Percentiles rank a stretch among this genome's conserved stretches.
phyloP scores from a whole-genome alignment of 2,888 invertebrate species.

The Dasypogon diadema region DNA sequence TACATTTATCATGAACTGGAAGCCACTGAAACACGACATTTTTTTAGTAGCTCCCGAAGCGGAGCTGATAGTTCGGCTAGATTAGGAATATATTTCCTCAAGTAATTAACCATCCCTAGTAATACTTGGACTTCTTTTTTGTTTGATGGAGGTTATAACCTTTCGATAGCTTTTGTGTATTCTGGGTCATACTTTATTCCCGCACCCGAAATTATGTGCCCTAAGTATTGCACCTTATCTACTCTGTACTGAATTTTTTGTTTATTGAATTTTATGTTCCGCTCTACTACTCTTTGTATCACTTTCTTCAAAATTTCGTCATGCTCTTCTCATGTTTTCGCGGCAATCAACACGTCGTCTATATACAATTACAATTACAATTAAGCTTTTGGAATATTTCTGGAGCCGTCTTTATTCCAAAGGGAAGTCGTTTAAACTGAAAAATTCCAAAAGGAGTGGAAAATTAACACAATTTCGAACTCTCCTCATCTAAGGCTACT shows the following conservation, averaged over 20 bases:
- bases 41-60: too few species aligned
- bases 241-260: background rate
- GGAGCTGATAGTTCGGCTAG: too few species aligned
- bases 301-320: slow-evolving; percentile 18
- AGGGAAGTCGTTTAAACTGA: background rate
- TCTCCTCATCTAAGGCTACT: slow-evolving; percentile 52
- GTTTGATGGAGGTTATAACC: background rate
- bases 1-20: too few species aligned
- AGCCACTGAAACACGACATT: too few species aligned
- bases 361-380: too few species aligned
- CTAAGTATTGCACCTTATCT: background rate
- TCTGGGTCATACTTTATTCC: slow-evolving; percentile 19
- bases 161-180: background rate
- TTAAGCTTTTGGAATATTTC: slow-evolving; percentile 56
- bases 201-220: background rate
- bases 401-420: slow-evolving; percentile 22
- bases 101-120: too few species aligned
- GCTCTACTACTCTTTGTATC: background rate
- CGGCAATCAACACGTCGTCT: slow-evolving; percentile 25
- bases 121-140: slow-evolving; percentile 14
- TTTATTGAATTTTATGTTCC: slow-evolving; percentile 10
- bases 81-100: too few species aligned
- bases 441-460: slow-evolving; percentile 55
- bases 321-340: slow-evolving; percentile 8
- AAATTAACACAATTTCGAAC: slow-evolving; percentile 58